Base-by-base conservation (phyloP, 2,888 invertebrate species). In the Epirrita christyi region DNA sequence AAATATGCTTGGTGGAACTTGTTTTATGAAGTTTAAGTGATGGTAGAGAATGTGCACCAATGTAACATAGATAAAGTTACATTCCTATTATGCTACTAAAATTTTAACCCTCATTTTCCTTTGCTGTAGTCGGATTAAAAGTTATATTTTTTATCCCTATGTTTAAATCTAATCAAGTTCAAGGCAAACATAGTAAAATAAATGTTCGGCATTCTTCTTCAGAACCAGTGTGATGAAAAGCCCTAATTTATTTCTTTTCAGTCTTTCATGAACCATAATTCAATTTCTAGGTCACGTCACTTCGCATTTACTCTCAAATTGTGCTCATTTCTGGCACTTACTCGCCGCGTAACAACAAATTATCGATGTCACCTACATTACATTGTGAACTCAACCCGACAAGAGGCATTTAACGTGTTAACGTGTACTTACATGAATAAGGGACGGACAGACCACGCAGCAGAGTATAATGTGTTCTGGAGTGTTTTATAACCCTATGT, bases 341-440 rank as follows among this genome's bases (percentile, higher is more conserved):
- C 83, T 78, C 80, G 71, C 85, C 82, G 21, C 21, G 86, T 88
- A 85, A 85, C 81, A 83, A 79, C 81, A 86, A 89, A 90, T 91
- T 89, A 89, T 89, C 83, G 81, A 82, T 82, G 88, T 89, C 88
- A 88, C 88, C 83, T 86, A 85, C 86, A 85, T 88, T 83, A 86
- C 75, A 80, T 75, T 80, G 84, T 81, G 79, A 80, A 81, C 79
- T 82, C 85, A 80, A 78, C 85, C 85, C 82, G 60, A 49, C 56
- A 50, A 34, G 59, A 50, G 50, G 27, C 47, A 54, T 52, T 52
- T 49, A 53, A 48, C 29, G 34, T 53, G 32, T 27, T 36, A 8
- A 13, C 5, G 8, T 21, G 7, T 15, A 0, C 14, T 40, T 40
- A 36, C 43, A 32, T 38, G 11, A 37, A 48, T 21, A 43, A 47